Conservation (phyloP, 2,888 invertebrate genomes). For the Neoascia interrupta region DNA sequence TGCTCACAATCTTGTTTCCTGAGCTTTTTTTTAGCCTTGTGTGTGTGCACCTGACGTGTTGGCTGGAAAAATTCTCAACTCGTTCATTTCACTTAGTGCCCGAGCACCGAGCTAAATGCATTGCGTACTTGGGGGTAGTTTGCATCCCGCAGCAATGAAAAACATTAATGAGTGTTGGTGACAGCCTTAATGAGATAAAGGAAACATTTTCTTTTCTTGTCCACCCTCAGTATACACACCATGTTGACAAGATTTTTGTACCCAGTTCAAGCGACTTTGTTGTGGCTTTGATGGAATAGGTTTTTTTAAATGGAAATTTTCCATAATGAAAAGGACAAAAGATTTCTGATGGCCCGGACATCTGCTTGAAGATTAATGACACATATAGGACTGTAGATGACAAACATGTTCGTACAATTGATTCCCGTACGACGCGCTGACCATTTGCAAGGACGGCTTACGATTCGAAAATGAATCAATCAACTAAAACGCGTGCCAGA, state of each 20-base stretch:
- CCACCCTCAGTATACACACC: neutral
- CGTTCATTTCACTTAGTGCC: no score
- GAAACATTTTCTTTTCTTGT: neutral
- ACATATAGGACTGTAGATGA: neutral
- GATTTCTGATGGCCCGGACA: no score
- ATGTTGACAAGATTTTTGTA: slow-evolving; percentile 1
- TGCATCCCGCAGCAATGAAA: neutral
- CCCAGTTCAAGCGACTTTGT: slow-evolving; percentile 5
- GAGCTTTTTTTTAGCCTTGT: neutral
- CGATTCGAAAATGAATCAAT: slow-evolving; percentile 52
- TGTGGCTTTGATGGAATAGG: neutral
- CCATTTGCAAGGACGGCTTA: neutral
- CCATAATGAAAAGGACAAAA: no score
- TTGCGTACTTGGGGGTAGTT: neutral
- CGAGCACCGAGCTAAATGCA: neutral
- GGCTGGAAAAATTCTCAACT: neutral
- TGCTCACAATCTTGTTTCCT: no score
- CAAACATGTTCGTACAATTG: neutral
- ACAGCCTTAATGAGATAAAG: slow-evolving; percentile 40
- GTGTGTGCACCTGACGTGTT: neutral
- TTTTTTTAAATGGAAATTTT: neutral
- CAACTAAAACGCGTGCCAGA: slow-evolving; percentile 60
- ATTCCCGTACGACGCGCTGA: neutral
- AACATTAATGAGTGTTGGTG: slow-evolving; percentile 40
- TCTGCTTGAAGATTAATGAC: neutral